These are phyloP conservation scores for Dicrurus megarhynchus DNA, from an alignment of 2,113 vertebrate species.

Conservation along the genomic window DNA sequence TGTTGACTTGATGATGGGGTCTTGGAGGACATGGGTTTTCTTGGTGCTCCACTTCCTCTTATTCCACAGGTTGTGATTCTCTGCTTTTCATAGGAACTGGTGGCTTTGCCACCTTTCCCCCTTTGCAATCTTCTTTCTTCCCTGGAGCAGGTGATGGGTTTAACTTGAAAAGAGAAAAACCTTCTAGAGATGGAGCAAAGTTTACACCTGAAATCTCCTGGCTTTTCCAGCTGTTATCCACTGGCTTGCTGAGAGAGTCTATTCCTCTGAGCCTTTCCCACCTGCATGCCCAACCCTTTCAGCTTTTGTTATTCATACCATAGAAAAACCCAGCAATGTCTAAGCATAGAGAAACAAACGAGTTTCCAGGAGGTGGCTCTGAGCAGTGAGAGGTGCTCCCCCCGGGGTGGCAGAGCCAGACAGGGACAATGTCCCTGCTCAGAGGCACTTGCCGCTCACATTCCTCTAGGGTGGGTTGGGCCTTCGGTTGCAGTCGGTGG, in stretches of 20 bases:
- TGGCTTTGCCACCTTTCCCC: not conserved
- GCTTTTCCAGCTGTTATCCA: not conserved
- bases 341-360: fast-evolving
- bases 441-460: not conserved
- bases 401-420: fast-evolving
- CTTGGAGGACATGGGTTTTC: not conserved
- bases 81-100: not conserved
- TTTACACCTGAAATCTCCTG: not conserved
- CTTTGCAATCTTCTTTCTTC: not conserved
- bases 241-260: not conserved
- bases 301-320: not conserved
- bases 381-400: not conserved
- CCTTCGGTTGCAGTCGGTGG: fast-evolving
- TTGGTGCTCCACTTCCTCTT: not conserved
- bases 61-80: not conserved
- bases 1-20: too few relatives aligned
- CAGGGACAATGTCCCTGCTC: not conserved
- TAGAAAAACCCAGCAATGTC: not conserved
- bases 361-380: not conserved
- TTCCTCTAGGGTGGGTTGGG: not conserved
- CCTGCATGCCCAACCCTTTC: too few relatives aligned
- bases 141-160: not conserved
- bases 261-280: not conserved
- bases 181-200: not conserved
- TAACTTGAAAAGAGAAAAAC: not conserved